A percentile compares a stretch with the other conserved stretches of the same genome.
Evolutionary conservation across 1,140 invertebrate genomes (phyloP).

Genomic region (Drosophila gunungcola): DNA sequence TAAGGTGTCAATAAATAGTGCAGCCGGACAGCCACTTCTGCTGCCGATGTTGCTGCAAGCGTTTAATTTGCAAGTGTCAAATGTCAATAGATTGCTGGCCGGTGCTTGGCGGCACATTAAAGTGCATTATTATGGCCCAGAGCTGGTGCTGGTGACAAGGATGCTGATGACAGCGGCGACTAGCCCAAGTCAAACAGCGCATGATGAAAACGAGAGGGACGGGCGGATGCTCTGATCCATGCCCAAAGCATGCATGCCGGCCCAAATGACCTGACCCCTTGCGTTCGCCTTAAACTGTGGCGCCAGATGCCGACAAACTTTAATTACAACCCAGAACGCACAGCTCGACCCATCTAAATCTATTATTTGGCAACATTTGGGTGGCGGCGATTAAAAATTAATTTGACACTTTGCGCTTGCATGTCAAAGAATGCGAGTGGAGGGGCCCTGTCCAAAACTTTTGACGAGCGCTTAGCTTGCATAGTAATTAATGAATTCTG

Average conservation of each 20-base stretch:
- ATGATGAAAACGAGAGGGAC: background rate
- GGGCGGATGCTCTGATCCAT: background rate
- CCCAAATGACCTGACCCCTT: conserved; percentile 30
- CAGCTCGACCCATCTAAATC: conserved; percentile 64
- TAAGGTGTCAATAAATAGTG: conserved; percentile 81
- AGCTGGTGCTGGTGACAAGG: conserved; percentile 17
- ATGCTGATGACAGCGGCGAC: conserved; percentile 48
- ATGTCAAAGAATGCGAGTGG: conserved; percentile 69
- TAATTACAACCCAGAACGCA: conserved; percentile 53
- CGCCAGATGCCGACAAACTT: conserved; percentile 51
- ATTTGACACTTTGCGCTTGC: conserved; percentile 82
- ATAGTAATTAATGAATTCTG: conserved; percentile 80
- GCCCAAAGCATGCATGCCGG: conserved; percentile 20
- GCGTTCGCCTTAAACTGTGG: conserved; percentile 47
- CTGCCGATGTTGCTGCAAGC: conserved; percentile 50
- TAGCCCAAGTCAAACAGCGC: conserved; percentile 36
- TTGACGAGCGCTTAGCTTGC: conserved; percentile 75
- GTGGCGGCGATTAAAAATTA: conserved; percentile 78
- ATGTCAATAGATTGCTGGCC: conserved; percentile 69
- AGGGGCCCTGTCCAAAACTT: conserved; percentile 53
- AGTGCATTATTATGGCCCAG: conserved; percentile 61
- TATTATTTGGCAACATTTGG: conserved; percentile 77
- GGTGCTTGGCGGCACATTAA: conserved; percentile 51
- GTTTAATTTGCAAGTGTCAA: conserved; percentile 82
- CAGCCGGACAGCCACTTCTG: conserved; percentile 12